These are phyloP conservation scores for Unio delphinus DNA, from an alignment of 2,888 invertebrate genomes.

Conservation along the genomic window DNA sequence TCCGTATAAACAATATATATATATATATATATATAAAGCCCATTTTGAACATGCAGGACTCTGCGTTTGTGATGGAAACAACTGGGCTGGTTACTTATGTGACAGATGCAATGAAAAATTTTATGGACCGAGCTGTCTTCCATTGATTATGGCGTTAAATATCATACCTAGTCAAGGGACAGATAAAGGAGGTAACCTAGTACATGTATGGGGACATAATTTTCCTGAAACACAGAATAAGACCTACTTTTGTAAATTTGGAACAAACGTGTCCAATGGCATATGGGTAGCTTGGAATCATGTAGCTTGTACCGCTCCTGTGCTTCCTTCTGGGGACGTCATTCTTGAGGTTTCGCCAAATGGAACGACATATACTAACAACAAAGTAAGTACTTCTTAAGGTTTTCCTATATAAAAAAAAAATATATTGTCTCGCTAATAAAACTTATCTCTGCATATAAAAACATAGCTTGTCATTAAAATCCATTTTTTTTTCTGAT, in stretches of 20 bases:
- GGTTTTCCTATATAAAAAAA: too few relatives aligned
- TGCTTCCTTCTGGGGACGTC: constrained; percentile 14
- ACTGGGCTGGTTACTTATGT: constrained; percentile 41
- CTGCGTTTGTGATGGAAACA: constrained; percentile 28
- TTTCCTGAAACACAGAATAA: constrained; percentile 26
- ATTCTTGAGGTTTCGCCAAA: constrained; percentile 22
- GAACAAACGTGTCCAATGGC: constrained; percentile 18
- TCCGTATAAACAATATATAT: too few relatives aligned
- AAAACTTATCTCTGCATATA: too few relatives aligned
- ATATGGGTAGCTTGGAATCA: constrained; percentile 26
- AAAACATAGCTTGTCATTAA: too few relatives aligned
- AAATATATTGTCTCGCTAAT: too few relatives aligned
- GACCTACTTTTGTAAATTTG: constrained; percentile 31
- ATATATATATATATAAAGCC: too few relatives aligned
- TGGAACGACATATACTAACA: constrained; percentile 17
- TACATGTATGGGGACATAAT: constrained; percentile 36
- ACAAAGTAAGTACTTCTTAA: constrained; percentile 12
- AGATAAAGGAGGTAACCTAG: constrained; percentile 35
- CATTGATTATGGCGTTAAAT: constrained; percentile 22
- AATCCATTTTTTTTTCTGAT: too few relatives aligned
- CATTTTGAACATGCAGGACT: constrained; percentile 10
- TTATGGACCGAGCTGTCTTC: constrained; percentile 39
- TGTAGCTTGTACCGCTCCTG: too few relatives aligned
- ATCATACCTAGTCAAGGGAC: constrained; percentile 30
- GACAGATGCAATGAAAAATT: constrained; percentile 37